Conservation (phyloP, 1,140 invertebrate genomes). For the Papilio machaon region DNA sequence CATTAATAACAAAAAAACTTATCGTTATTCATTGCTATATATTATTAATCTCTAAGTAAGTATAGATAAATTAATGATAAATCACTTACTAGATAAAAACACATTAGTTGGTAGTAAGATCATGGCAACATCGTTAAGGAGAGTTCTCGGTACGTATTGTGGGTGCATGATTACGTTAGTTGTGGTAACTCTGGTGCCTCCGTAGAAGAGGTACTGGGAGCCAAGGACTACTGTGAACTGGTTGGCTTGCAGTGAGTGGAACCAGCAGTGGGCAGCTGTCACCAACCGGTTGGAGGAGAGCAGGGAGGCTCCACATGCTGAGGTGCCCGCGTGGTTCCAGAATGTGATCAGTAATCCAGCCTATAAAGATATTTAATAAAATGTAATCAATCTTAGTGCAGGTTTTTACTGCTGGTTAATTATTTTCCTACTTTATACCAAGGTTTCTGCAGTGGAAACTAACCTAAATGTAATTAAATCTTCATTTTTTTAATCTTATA, state of each 20-base stretch:
- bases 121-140: conserved; percentile 65
- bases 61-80: background rate
- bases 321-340: conserved; percentile 39
- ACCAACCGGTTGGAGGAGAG: conserved; percentile 49
- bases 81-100: background rate
- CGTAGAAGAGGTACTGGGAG: conserved; percentile 51
- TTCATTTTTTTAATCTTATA: no score
- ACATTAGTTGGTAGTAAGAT: conserved; percentile 2
- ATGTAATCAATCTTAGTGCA: background rate
- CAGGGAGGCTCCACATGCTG: conserved; percentile 54
- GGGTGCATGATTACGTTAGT: conserved; percentile 51
- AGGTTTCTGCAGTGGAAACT: no score
- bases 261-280: conserved; percentile 61
- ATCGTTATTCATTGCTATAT: no score
- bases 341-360: conserved; percentile 55
- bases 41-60: background rate
- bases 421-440: no score
- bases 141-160: conserved; percentile 42
- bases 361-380: conserved; percentile 41
- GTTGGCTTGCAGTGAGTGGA: conserved; percentile 43
- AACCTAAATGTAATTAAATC: no score
- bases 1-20: background rate
- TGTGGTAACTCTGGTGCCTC: conserved; percentile 50
- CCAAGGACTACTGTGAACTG: conserved; percentile 55
- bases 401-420: no score